Percentiles rank a stretch among this genome's conserved stretches.
These are phyloP conservation scores for Hypotaenidia okinawae DNA, from an alignment of 2,797 vertebrate species.

Conservation along the genomic window DNA sequence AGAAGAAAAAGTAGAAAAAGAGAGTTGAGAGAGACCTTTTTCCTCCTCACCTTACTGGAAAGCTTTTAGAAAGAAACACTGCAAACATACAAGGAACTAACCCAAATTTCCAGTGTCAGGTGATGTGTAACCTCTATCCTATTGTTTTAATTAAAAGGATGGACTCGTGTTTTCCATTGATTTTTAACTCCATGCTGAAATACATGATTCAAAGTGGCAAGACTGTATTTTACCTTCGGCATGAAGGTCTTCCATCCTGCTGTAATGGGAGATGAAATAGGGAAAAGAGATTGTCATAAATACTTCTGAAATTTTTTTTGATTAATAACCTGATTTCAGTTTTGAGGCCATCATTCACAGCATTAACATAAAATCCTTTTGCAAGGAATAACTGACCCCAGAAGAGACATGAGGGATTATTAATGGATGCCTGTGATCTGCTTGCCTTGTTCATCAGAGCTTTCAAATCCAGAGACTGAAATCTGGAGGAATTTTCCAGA, in stretches of 20 bases:
- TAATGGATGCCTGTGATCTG: not conserved
- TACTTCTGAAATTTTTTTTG: not conserved
- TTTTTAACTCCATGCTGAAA: not conserved
- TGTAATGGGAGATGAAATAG: not conserved
- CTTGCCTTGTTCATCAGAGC: not conserved
- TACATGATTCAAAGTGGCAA: not conserved
- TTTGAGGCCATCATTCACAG: not conserved
- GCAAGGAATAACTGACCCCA: not conserved
- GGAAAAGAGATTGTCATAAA: not conserved
- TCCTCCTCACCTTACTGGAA: not conserved
- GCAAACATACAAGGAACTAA: not conserved
- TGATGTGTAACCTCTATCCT: not conserved
- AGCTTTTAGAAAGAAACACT: not conserved
- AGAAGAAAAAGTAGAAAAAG: not conserved
- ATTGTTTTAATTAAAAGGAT: not conserved
- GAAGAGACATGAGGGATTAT: not conserved
- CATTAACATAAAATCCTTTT: not conserved
- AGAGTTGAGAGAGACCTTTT: not conserved
- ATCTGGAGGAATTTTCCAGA: not conserved
- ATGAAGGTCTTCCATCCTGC: not conserved
- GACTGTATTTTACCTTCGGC: not conserved
- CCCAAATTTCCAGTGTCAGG: not conserved
- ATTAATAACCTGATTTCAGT: not conserved
- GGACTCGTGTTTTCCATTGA: not conserved
- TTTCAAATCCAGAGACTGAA: not conserved